Evolutionary conservation across 2,888 invertebrate species (phyloP).

Genomic region (Embidobia sp.): DNA sequence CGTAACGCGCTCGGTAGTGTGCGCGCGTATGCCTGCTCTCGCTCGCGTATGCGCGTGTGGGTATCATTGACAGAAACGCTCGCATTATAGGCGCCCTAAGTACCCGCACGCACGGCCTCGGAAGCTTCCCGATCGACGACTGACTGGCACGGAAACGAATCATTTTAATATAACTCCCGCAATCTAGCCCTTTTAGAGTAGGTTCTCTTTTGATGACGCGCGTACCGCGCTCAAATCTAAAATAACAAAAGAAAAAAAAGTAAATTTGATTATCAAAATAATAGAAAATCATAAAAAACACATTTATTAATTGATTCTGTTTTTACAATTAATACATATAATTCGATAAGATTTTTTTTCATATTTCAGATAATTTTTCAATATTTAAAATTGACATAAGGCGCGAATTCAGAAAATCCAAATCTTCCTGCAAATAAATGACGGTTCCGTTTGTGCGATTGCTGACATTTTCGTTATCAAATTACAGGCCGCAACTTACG

Average conservation of each 20-base stretch:
- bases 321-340: too few species aligned
- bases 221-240: too few species aligned
- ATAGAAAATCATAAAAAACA: too few species aligned
- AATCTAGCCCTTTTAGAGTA: too few species aligned
- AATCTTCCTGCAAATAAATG: slow-evolving; percentile 9
- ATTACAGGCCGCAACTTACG: slow-evolving; percentile 39
- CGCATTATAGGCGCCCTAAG: slow-evolving; percentile 54
- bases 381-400: too few species aligned
- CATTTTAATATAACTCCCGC: slow-evolving; percentile 64
- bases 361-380: too few species aligned
- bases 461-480: slow-evolving; percentile 49
- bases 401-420: slow-evolving; percentile 15
- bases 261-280: too few species aligned
- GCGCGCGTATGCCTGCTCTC: slow-evolving; percentile 45
- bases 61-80: slow-evolving; percentile 57
- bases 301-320: too few species aligned
- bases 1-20: slow-evolving; percentile 48
- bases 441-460: slow-evolving; percentile 34
- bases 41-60: slow-evolving; percentile 45
- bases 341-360: too few species aligned
- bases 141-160: slow-evolving; percentile 67
- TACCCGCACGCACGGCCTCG: slow-evolving; percentile 69
- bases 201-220: too few species aligned
- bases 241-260: too few species aligned
- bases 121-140: slow-evolving; percentile 66